phyloP scores from a whole-genome alignment of 2,113 vertebrate genomes.

The Pangasianodon hypophthalmus region DNA sequence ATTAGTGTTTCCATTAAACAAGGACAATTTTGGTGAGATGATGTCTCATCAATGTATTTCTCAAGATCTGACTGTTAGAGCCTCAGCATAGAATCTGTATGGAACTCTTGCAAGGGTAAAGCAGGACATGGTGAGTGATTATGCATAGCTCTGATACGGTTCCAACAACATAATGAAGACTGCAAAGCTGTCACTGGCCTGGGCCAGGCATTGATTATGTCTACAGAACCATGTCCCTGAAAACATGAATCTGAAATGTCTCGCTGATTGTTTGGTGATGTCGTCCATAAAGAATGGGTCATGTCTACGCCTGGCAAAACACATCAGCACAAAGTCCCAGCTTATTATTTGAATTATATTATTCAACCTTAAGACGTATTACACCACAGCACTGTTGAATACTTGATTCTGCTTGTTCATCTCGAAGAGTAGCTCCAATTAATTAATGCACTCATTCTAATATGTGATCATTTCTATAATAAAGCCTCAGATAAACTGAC shows the following conservation, averaged over 20 bases:
- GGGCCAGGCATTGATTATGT: slow-evolving; percentile 29
- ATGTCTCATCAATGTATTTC: background rate
- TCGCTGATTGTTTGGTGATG: slow-evolving; percentile 15
- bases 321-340: background rate
- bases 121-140: slow-evolving; percentile 22
- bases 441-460: background rate
- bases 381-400: background rate
- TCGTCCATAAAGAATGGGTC: background rate
- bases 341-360: no score
- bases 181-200: background rate
- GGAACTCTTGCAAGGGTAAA: slow-evolving; percentile 31
- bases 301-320: slow-evolving; percentile 8
- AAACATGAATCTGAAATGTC: slow-evolving; percentile 13
- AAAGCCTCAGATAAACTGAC: background rate
- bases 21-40: background rate
- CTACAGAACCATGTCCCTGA: slow-evolving; percentile 5
- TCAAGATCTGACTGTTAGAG: slow-evolving; percentile 25
- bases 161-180: slow-evolving; percentile 30
- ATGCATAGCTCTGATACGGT: slow-evolving; percentile 18
- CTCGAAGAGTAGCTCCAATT: background rate
- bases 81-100: slow-evolving; percentile 32
- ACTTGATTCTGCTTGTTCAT: background rate
- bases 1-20: background rate
- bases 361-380: background rate
- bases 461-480: background rate